phyloP scores from a whole-genome alignment of 2,797 vertebrate species.

The Pelochelys cantorii region DNA sequence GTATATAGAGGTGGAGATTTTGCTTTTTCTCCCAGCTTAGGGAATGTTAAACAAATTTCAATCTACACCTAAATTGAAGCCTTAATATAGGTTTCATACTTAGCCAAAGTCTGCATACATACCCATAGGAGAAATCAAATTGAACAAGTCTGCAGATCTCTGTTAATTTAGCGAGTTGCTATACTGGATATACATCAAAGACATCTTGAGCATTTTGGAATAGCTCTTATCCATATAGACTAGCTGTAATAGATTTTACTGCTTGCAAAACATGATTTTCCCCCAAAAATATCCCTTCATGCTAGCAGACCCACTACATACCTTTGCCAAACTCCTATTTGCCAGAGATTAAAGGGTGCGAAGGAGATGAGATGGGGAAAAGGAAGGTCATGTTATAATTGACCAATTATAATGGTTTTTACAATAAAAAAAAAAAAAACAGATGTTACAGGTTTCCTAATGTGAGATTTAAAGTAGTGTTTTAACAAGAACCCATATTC shows the following conservation, averaged over 20 bases:
- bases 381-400: neutral
- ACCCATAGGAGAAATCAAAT: neutral
- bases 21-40: neutral
- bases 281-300: neutral
- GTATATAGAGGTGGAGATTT: neutral
- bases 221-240: too few species aligned
- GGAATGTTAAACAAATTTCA: neutral
- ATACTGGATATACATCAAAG: neutral
- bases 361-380: neutral
- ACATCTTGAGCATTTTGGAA: neutral
- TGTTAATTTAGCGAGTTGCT: neutral
- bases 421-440: neutral
- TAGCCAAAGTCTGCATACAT: accelerated
- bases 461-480: neutral
- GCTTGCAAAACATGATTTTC: neutral
- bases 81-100: neutral
- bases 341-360: neutral
- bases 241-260: neutral
- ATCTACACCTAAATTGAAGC: neutral
- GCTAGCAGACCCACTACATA: neutral
- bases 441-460: accelerated
- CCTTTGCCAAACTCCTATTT: neutral
- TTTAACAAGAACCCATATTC: neutral
- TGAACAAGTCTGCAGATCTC: neutral
- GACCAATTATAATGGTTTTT: neutral